Base-by-base conservation (phyloP, 2,797 vertebrate genomes). In the Clarias platycephalus region DNA sequence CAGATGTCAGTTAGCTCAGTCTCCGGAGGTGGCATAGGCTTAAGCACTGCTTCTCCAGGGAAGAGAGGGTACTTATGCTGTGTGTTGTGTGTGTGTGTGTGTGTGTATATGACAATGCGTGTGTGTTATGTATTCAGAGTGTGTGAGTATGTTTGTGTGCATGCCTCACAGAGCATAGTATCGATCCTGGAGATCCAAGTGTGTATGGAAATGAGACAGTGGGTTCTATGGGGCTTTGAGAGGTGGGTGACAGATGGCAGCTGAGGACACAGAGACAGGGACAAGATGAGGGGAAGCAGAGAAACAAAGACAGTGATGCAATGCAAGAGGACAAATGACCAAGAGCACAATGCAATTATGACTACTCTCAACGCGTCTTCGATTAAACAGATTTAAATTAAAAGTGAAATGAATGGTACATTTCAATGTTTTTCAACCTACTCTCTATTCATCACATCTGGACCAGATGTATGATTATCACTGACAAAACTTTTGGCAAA, bases 1-100 rank as follows among this genome's bases (percentile, higher is more conserved):
- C 81, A 86, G 85, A 86, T 86, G 85, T 83, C 81, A 66, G 81
- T 83, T 83, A 80, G 81, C 81, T 83, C 75, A 83, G 81, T 55
- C 85, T 80, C 81, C 44, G 60, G 85, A 71, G 81, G 67, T 44
- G 81, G 85, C 76, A 74, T 44, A 74, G 77, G 85, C 81, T 83
- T 86, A 82, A 83, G 81, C 85, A 67, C 66, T 31, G 81, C 67
- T 86, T 80, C 85, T 83, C 85, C 62, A 63, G 83, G 82, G 77
- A 76, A 49, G 62, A 82, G 66, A 81, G 64, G n/a, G 67, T 62
- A 58, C 64, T 64, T 83, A 55, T 81, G 68, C 77, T 81, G 76
- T 76, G 57, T 71, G 34, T 72, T 72, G 57, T 37, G 81, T 26
- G 34, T 12, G 79, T 55, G 22, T 40, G 6, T 40, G 37, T 40